A percentile compares a stretch with the other conserved stretches of the same genome.
Conservation (phyloP, 1,140 invertebrate genomes). For the Eufriesea mexicana region DNA sequence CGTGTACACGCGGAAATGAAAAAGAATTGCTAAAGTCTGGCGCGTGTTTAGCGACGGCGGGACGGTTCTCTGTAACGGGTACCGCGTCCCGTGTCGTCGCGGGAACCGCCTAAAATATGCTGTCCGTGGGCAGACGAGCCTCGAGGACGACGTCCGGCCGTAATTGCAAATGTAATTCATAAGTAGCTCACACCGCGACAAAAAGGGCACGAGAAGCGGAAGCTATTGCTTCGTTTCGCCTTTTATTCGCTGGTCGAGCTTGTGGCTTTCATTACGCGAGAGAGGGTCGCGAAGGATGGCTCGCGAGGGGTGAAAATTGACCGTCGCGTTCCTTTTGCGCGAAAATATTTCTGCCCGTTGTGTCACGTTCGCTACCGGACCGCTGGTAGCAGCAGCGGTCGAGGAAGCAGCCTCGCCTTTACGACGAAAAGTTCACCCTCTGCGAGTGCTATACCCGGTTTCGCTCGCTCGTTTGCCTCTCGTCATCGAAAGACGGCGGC, state of each 20-base stretch:
- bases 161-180: constrained; percentile 75
- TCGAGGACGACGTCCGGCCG: constrained; percentile 22
- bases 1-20: constrained; percentile 42
- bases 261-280: not conserved
- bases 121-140: constrained; percentile 3
- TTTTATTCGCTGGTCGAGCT: constrained; percentile 57
- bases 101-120: constrained; percentile 54
- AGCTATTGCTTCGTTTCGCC: constrained; percentile 50
- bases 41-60: constrained; percentile 49
- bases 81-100: constrained; percentile 13
- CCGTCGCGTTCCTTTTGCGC: not conserved
- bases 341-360: too few species aligned
- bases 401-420: too few species aligned
- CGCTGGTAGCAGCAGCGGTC: too few species aligned
- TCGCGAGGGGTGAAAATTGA: not conserved
- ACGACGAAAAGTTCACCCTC: too few species aligned
- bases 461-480: too few species aligned
- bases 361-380: too few species aligned
- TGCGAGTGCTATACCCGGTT: too few species aligned
- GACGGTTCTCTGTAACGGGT: constrained; percentile 47
- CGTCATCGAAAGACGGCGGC: not conserved
- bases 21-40: constrained; percentile 51
- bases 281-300: not conserved
- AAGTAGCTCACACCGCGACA: constrained; percentile 52
- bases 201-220: not conserved